Base-by-base conservation (phyloP, 2,113 vertebrate genomes). In the Oryzias javanicus region DNA sequence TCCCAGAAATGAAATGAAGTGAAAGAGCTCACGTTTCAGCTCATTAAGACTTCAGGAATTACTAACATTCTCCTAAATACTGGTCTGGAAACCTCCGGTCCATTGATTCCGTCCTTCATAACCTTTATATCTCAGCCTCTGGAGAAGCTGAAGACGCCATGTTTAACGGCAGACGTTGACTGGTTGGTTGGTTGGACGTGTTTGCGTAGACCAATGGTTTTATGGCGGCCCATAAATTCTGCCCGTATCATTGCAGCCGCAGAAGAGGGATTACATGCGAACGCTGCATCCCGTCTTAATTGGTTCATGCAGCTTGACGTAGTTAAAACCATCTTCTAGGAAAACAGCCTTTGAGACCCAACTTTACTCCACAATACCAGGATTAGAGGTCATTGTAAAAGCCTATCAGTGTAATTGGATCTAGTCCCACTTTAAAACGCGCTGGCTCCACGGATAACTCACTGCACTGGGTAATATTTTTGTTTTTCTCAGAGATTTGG, bases 351-450 rank as follows among this genome's bases (percentile, higher is more conserved):
- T 42, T 6, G n/a, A 46, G 25, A 17, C 24, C 56, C 22, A 47
- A 27, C 25, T n/a, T 58, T 25, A 14, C 24, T 27, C n/a, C 25
- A 15, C 25, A 4, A 47, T 16, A 14, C 44, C 8, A 13, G 55
- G 24, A 7, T 58, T 35, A 14, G 6, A 47, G 44, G 24, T 47
- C 29, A 58, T 58, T 35, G 25, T 14, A 8, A 46, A 46, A 24
- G 13, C 24, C 44, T 58, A 27, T 46, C 24, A 46, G 18, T 46
- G 55, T 58, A 58, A 46, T 46, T 58, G 56, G 56, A 58, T 58
- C n/a, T 47, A 47, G 46, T 19, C 46, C 46, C 3, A 12, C 46
- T 47, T 18, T 45, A 35, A 17, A 14, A 7, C 17, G 10, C 20
- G 19, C 24, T 15, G 12, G 24, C 56, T 47, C 14, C 51, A 19